Evolutionary conservation across 1,140 invertebrate species (phyloP).

Genomic region (Chrysomallon squamiferum): DNA sequence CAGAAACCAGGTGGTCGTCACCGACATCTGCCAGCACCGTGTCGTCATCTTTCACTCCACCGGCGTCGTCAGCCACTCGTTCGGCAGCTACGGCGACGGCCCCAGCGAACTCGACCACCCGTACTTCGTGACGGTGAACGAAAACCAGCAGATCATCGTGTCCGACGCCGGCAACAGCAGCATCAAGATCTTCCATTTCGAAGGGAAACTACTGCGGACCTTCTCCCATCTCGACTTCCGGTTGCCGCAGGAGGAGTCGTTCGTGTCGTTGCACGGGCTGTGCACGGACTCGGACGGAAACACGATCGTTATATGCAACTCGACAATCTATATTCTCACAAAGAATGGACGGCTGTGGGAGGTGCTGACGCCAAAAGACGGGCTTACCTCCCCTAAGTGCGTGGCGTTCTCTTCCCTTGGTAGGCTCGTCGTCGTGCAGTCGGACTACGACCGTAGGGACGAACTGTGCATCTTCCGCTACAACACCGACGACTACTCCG

Average conservation of each 20-base stretch:
- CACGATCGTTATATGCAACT: slow-evolving; percentile 55
- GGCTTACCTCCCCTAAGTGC: slow-evolving; percentile 48
- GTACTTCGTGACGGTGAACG: slow-evolving; percentile 54
- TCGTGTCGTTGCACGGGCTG: slow-evolving; percentile 47
- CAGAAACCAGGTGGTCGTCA: slow-evolving; percentile 46
- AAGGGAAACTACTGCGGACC: slow-evolving; percentile 45
- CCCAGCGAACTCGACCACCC: slow-evolving; percentile 53
- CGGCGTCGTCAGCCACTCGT: slow-evolving; percentile 37
- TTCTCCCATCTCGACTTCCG: slow-evolving; percentile 47
- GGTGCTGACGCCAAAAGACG: slow-evolving; percentile 49
- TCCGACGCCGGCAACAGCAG: slow-evolving; percentile 56
- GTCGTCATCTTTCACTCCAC: slow-evolving; percentile 42
- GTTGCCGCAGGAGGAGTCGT: slow-evolving; percentile 36
- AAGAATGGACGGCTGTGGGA: slow-evolving; percentile 58
- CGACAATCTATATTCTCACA: slow-evolving; percentile 49
- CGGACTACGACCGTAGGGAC: slow-evolving; percentile 41
- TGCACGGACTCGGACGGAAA: slow-evolving; percentile 54
- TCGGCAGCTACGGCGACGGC: slow-evolving; percentile 52
- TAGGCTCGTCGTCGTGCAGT: slow-evolving; percentile 46
- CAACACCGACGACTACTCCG: slow-evolving; percentile 51
- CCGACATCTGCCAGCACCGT: slow-evolving; percentile 55
- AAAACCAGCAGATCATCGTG: slow-evolving; percentile 55
- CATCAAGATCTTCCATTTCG: slow-evolving; percentile 58
- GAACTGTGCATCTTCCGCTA: slow-evolving; percentile 52
- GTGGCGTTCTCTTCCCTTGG: slow-evolving; percentile 45